Evolutionary conservation across 1,140 invertebrate genomes (phyloP).

Genomic region (Asbolus verrucosus): DNA sequence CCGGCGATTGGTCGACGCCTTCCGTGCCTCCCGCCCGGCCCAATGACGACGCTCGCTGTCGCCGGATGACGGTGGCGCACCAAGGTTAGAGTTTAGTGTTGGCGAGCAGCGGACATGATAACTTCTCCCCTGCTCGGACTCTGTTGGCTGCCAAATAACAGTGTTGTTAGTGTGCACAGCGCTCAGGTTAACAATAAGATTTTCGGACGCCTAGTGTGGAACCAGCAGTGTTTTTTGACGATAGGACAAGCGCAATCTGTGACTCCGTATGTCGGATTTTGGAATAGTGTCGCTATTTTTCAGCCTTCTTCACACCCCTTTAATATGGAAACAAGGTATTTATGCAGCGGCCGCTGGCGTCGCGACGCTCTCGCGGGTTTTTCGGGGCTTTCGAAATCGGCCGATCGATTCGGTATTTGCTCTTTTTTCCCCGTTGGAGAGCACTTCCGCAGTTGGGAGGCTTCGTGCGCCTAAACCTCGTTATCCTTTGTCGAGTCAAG

Average conservation of each 20-base stretch:
- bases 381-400: conserved; percentile 1
- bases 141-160: conserved; percentile 58
- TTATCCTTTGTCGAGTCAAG: too few relatives aligned
- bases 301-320: conserved; percentile 52
- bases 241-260: conserved; percentile 56
- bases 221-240: conserved; percentile 57
- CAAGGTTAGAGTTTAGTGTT: conserved; percentile 58
- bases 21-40: conserved; percentile 42
- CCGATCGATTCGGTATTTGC: neutral
- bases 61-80: conserved; percentile 31
- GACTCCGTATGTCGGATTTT: conserved; percentile 62
- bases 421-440: too few relatives aligned
- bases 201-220: conserved; percentile 59
- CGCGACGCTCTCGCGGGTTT: conserved; percentile 13
- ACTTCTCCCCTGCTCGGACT: conserved; percentile 59
- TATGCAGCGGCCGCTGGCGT: conserved; percentile 1
- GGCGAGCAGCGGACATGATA: conserved; percentile 63
- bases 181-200: conserved; percentile 52
- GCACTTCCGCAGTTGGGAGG: too few relatives aligned
- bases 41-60: conserved; percentile 40
- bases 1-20: conserved; percentile 15
- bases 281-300: conserved; percentile 59
- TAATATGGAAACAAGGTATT: conserved; percentile 61
- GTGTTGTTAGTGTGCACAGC: conserved; percentile 42
- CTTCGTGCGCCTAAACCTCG: too few relatives aligned